Conservation (phyloP, 2,113 vertebrate genomes). For the Toxotes jaculatrix region DNA sequence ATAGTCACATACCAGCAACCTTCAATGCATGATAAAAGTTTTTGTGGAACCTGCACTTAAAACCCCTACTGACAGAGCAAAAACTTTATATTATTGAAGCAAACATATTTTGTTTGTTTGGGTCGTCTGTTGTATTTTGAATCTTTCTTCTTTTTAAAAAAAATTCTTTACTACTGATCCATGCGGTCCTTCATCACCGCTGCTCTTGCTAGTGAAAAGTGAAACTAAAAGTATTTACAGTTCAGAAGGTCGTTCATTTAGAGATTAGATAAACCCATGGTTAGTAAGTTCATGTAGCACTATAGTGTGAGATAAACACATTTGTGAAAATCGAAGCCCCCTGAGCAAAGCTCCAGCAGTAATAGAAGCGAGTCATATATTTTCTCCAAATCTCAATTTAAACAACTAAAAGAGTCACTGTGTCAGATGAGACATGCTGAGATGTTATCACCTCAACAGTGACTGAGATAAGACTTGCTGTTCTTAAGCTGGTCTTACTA, state of each 20-base stretch:
- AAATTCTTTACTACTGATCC: not conserved
- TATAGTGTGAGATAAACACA: not conserved
- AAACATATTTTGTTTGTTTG: too few species aligned
- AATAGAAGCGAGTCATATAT: not conserved
- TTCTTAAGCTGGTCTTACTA: not conserved
- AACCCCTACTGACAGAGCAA: not conserved
- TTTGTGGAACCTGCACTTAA: not conserved
- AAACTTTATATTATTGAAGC: too few species aligned
- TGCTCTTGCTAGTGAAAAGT: not conserved
- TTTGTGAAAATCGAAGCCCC: not conserved
- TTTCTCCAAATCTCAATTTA: not conserved
- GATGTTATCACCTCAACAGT: not conserved
- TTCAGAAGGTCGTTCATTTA: not conserved
- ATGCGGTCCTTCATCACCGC: not conserved
- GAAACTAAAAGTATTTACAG: slow-evolving; percentile 32
- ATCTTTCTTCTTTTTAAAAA: too few species aligned
- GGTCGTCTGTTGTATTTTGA: not conserved
- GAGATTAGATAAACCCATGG: slow-evolving; percentile 5
- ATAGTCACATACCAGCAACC: not conserved
- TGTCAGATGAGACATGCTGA: not conserved
- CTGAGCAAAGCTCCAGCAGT: not conserved
- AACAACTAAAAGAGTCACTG: not conserved
- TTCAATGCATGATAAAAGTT: not conserved
- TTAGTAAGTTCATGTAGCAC: slow-evolving; percentile 12
- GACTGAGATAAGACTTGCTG: slow-evolving; percentile 16